Conservation (phyloP, 2,113 vertebrate genomes). For the Tiliqua scincoides region DNA sequence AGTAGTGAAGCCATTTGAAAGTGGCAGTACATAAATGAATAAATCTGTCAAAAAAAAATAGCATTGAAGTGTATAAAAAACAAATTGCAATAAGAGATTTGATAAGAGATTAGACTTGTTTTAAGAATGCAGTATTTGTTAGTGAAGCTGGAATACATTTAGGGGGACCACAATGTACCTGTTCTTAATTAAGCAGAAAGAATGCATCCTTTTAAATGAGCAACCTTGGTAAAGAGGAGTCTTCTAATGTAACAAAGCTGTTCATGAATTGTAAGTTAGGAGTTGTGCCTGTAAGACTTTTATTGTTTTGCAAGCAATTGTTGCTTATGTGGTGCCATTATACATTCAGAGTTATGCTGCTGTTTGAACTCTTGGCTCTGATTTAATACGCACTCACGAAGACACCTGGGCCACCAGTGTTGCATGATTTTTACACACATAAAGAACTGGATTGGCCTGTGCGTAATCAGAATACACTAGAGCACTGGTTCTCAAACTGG, state of each 20-base stretch:
- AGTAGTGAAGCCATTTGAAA: constrained; percentile 52
- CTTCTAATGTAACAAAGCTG: not conserved
- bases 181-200: constrained; percentile 26
- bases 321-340: not conserved
- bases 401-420: not conserved
- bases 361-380: not conserved
- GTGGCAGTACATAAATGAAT: constrained; percentile 64
- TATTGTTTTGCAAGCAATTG: not conserved
- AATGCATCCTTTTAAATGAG: constrained; percentile 4
- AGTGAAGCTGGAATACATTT: constrained; percentile 43
- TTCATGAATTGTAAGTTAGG: not conserved
- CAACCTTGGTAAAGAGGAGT: not conserved
- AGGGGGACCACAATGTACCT: constrained; percentile 48
- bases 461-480: not conserved
- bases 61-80: constrained; percentile 58
- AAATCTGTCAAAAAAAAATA: constrained; percentile 73
- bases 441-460: not conserved
- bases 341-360: constrained; percentile 4
- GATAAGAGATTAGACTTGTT: constrained; percentile 63
- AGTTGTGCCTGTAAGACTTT: not conserved
- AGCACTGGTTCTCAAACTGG: too few species aligned
- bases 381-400: not conserved
- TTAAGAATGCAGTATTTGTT: constrained; percentile 63
- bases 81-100: constrained; percentile 62
- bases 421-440: not conserved